Base-by-base conservation (phyloP, 2,888 invertebrate genomes). In the Drosophila picticornis region DNA sequence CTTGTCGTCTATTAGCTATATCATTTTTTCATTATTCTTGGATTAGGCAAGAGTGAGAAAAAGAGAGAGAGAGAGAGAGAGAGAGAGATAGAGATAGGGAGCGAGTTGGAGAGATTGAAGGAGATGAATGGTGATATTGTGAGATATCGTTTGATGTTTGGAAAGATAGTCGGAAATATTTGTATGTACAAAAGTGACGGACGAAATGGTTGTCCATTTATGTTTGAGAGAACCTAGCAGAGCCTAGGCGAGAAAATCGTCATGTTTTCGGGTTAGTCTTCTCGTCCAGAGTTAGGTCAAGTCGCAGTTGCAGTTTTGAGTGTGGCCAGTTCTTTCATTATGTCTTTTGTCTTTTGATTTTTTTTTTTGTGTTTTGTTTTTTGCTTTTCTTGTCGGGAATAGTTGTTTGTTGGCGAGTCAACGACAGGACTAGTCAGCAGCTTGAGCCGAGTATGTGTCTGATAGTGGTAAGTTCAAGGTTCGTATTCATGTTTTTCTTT, bases 371-470 rank as follows among this genome's bases (percentile, higher is more conserved):
- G 10, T 46, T 25, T 46, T 25, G 46, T 56, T 52, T n/a, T 52
- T 7, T 13, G 29, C 32, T 16, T 57, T 29, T 29, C 25, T 57
- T 62, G 36, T 57, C 59, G 70, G 63, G 61, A 74, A 56, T 51
- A 64, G 74, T 64, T 70, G 56, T 67, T 56, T 69, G 62, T 82
- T 60, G 62, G 80, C 80, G 80, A 70, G 75, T 88, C 81, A 86
- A 75, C 71, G 83, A 83, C 81, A 86, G 90, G 92, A 92, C 92
- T 92, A 92, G 92, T 90, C 92, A 88, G 88, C 84, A 91, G 87
- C 89, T 83, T 91, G 80, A 87, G 90, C 84, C 83, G 80, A 86
- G 75, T 69, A 40, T 64, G 68, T 72, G 79, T 81, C 72, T 72
- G 53, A 57, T 66, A 70, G 55, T 72, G 61, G 63, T 80, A 52